These are phyloP conservation scores for Rhabdophis nuchalis DNA, from an alignment of 2,797 vertebrate species.

Conservation along the genomic window DNA sequence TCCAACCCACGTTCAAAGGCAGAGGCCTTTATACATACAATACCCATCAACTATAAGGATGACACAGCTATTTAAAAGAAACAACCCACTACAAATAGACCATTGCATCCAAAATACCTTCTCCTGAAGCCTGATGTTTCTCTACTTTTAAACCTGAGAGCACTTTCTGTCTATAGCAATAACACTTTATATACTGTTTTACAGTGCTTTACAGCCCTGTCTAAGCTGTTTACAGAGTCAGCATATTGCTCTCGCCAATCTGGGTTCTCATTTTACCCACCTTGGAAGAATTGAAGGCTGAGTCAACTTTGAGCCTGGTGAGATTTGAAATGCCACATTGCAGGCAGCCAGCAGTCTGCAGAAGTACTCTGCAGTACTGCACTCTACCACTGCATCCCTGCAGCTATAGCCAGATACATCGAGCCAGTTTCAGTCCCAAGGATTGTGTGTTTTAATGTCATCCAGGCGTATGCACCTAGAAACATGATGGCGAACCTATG, in stretches of 20 bases:
- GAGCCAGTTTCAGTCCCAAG: not conserved
- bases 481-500: too few species aligned
- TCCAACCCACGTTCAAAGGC: not conserved
- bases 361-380: too few species aligned
- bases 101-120: not conserved
- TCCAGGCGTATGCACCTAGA: not conserved
- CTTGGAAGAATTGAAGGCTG: too few species aligned
- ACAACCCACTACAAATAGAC: not conserved
- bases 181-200: too few species aligned
- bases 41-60: not conserved
- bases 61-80: not conserved
- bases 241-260: too few species aligned
- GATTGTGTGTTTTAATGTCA: not conserved
- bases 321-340: too few species aligned
- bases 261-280: too few species aligned
- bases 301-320: too few species aligned
- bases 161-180: not conserved
- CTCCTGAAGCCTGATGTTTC: not conserved
- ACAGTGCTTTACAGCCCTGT: too few species aligned
- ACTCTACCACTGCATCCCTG: too few species aligned
- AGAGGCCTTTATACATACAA: not conserved
- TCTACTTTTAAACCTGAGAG: not conserved
- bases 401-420: not conserved
- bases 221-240: too few species aligned
- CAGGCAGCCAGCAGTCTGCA: too few species aligned